Evolutionary conservation across 2,888 invertebrate genomes (phyloP), one percentile per base, ranked within the genome.

Genomic region (Amorpha juglandis): DNA sequence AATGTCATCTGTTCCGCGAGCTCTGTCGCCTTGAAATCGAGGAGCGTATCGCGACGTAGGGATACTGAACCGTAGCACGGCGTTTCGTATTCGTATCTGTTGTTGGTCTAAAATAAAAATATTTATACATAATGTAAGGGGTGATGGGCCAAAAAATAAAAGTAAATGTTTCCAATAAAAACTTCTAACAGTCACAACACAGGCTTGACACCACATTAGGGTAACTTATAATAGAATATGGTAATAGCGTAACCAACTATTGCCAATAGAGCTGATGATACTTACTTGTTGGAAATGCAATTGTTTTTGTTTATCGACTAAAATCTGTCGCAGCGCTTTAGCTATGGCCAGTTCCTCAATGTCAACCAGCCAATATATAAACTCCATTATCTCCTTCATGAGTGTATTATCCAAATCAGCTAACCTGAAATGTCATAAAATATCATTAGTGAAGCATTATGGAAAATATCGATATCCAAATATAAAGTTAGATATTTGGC

Each of bases 1-100:
- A 98, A 87, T 0, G 99, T 99, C 98, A 99, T 99, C 93, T 99
- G 99, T 86, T 99, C 99, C 19, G 99, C 99, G 55, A 99, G 96
- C 79, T 98, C 98, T 73, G 97, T 96, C 45, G 99, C 97, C 89
- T 99, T 99, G 90, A 99, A 98, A 86, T 98, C 98, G 33, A 99
- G 92, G 47, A 99, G 90, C 0, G 97, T 96, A 70, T 93, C 94
- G 42, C 93, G 88, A 0, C 91, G 89, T 0, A 92, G 78, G 0
- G 92, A 91, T 4, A 93, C 91, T 8, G 84, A 81, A n/a, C 90
- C 90, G 75, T 85, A 86, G 69, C 91, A 91, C 1, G 92, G 90
- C 4, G 81, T 85, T 66, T 92, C 93, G 76, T 91, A 91, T 69
- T 92, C 92, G 76, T 91, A 92, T 70, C 85, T 84, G 71, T 88